Evolutionary conservation across 2,797 vertebrate species (phyloP), one percentile per base, ranked within the genome.

Genomic region (Paramormyrops hopkinsi): DNA sequence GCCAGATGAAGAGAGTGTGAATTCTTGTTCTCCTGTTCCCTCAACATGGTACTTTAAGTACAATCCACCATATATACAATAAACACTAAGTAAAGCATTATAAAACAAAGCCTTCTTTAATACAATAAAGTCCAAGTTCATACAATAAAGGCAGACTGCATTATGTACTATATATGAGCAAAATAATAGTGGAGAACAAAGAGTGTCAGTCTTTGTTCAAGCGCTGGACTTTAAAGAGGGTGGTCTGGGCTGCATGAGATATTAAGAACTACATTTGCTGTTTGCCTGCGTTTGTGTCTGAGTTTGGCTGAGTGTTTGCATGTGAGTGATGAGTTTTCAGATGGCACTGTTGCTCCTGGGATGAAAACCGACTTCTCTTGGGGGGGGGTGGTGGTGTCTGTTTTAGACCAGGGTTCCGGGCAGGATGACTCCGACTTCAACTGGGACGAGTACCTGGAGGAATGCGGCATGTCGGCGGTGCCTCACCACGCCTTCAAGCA

Each of bases 371-470:
- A 48, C 56, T 12, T 65, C 14, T 41, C 11, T 46, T 37, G 12
- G 29, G 29, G 25, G 65, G 1, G 56, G 25, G 65, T 0, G 56
- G 56, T 4, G 46, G 19, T 73, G 89, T 76, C 79, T 89, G 91
- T 94, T 95, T n/a, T 91, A 96, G 96, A 96, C 92, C 92, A 93
- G 92, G 96, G 95, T 88, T 96, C 96, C 90, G 94, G 95, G 90
- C 90, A 94, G 92, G 96, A 97, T 92, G 96, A 96, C 92, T 91
- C 94, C 88, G 96, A 97, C 90, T 96, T 97, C 93, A 97, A 90
- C 88, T 97, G 96, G 96, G 96, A 97, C 92, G 96, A 97, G 73
- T 97, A 97, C 92, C 93, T 97, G 88, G 96, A 97, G 92, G 96
- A 97, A 90, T 96, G 96, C 88, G 96, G 96, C 86, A 93, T 95